A percentile compares a stretch with the other conserved stretches of the same genome.
These are phyloP conservation scores for Syndactyla subalaris DNA, from an alignment of 2,797 vertebrate species.

Conservation along the genomic window DNA sequence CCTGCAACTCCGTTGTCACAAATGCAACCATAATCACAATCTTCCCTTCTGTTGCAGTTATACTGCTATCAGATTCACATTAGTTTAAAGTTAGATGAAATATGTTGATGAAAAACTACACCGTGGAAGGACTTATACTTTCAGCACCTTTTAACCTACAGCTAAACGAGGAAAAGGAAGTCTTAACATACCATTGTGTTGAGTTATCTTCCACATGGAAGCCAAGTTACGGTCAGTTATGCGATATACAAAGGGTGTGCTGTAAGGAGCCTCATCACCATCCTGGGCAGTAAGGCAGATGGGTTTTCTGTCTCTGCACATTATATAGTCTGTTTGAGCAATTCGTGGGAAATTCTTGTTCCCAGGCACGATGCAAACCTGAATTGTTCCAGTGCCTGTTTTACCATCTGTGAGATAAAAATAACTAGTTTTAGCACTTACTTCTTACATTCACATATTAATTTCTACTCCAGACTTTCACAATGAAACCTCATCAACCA, in stretches of 20 bases:
- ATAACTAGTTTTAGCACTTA: neutral
- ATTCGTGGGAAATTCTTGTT: constrained; percentile 84
- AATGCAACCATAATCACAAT: accelerated
- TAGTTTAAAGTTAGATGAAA: neutral
- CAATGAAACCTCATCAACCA: neutral
- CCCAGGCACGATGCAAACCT: constrained; percentile 80
- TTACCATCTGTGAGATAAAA: constrained; percentile 79
- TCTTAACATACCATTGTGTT: constrained; percentile 75
- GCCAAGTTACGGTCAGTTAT: constrained; percentile 44
- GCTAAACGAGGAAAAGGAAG: neutral
- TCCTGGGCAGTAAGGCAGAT: constrained; percentile 79
- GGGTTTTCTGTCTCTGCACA: constrained; percentile 81
- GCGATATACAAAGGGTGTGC: constrained; percentile 81
- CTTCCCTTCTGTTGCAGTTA: neutral
- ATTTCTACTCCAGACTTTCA: neutral
- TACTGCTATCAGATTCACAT: neutral
- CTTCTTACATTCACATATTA: neutral
- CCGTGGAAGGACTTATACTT: neutral
- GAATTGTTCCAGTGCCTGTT: constrained; percentile 84
- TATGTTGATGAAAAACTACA: neutral
- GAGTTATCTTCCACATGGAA: constrained; percentile 71
- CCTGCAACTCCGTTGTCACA: neutral
- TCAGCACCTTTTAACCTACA: neutral
- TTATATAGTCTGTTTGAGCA: neutral
- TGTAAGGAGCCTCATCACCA: constrained; percentile 74